These are phyloP conservation scores for Mungos mungo DNA, from an alignment of 2,113 vertebrate species.

Conservation along the genomic window DNA sequence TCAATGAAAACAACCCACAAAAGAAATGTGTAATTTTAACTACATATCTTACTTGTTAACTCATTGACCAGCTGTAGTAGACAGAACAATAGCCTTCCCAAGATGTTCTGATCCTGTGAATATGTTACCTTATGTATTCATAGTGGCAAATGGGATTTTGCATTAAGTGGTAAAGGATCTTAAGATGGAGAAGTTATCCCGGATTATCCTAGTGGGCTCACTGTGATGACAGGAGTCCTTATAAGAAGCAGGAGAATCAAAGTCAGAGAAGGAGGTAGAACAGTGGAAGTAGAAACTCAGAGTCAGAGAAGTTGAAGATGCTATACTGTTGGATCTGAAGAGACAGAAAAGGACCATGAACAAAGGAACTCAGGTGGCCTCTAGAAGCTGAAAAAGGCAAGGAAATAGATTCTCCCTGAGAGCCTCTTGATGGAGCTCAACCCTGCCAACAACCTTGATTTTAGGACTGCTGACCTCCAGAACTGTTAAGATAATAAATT, in stretches of 20 bases:
- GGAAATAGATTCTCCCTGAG: background rate
- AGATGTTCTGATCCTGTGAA: background rate
- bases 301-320: background rate
- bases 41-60: conserved; percentile 26
- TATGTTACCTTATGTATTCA: background rate
- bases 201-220: background rate
- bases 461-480: background rate
- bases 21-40: conserved; percentile 46
- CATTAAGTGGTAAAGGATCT: background rate
- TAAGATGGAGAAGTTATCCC: background rate
- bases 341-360: background rate
- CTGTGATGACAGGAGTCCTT: background rate
- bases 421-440: background rate
- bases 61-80: background rate
- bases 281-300: background rate
- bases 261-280: background rate
- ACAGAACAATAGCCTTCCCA: background rate
- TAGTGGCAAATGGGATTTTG: background rate
- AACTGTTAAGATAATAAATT: conserved; percentile 1
- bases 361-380: background rate
- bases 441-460: conserved; percentile 16
- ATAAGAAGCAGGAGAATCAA: background rate
- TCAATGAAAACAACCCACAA: conserved; percentile 47
- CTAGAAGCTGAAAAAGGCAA: background rate
- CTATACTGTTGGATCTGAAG: background rate